Conservation (phyloP, 2,888 invertebrate genomes). For the Beris morrisii region DNA sequence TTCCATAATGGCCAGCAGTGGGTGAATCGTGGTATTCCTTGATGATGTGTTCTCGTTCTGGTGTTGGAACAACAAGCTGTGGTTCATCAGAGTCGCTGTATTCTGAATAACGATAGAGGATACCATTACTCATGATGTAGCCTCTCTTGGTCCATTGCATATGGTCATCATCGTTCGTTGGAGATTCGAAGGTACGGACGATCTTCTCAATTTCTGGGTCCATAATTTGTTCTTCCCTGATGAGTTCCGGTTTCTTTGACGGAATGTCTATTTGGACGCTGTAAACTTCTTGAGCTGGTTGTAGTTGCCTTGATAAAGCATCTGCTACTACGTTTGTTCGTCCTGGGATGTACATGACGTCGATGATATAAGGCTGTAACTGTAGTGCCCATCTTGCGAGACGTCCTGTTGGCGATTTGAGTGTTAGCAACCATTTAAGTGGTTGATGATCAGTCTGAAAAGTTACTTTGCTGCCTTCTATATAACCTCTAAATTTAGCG, state of each 20-base stretch:
- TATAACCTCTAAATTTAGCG: neutral
- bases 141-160: constrained; percentile 27
- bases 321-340: neutral
- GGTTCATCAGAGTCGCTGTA: constrained; percentile 12
- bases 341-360: constrained; percentile 47
- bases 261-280: too few species aligned
- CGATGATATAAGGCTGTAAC: constrained; percentile 49
- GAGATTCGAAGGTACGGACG: constrained; percentile 41
- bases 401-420: constrained; percentile 50
- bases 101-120: constrained; percentile 37
- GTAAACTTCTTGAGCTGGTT: too few species aligned
- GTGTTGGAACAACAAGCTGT: constrained; percentile 35
- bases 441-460: constrained; percentile 53
- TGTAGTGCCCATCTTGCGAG: constrained; percentile 54
- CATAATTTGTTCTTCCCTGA: too few species aligned
- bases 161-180: neutral
- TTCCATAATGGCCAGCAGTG: constrained; percentile 44
- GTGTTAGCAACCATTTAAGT: constrained; percentile 52
- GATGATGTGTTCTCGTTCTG: constrained; percentile 40
- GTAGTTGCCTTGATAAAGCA: too few species aligned
- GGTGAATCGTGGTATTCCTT: constrained; percentile 6
- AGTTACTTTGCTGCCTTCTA: neutral
- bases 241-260: too few species aligned
- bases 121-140: constrained; percentile 41
- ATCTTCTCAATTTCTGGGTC: constrained; percentile 41